A percentile compares a stretch with the other conserved stretches of the same genome.
Conservation (phyloP, 2,113 vertebrate species). For the Megatriorchis doriae region DNA sequence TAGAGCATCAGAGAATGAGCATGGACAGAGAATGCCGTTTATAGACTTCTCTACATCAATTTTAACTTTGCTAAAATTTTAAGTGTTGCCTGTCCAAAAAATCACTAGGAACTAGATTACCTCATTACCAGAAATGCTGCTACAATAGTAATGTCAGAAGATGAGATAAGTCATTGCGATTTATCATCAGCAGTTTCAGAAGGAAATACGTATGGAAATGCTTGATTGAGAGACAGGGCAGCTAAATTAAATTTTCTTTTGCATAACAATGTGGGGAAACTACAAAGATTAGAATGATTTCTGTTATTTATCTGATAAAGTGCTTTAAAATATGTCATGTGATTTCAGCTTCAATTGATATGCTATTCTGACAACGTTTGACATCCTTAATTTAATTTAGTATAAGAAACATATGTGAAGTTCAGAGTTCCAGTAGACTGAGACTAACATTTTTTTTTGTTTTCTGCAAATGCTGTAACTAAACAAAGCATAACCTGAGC, state of each 20-base stretch:
- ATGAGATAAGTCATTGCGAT: not conserved
- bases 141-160: not conserved
- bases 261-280: not conserved
- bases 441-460: not conserved
- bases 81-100: not conserved
- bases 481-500: not conserved
- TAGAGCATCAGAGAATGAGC: conserved; percentile 7
- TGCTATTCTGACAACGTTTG: not conserved
- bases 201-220: not conserved
- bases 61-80: conserved; percentile 11
- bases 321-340: not conserved
- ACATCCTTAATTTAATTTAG: not conserved
- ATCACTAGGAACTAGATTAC: not conserved
- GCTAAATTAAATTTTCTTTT: not conserved
- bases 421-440: not conserved
- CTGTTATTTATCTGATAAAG: not conserved
- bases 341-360: not conserved
- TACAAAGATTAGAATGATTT: not conserved
- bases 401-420: not conserved
- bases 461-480: not conserved
- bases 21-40: not conserved
- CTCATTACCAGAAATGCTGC: not conserved
- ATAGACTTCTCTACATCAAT: not conserved
- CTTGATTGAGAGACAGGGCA: not conserved
- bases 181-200: not conserved